Base-by-base conservation (phyloP, 2,113 vertebrate species). In the Eptesicus fuscus region DNA sequence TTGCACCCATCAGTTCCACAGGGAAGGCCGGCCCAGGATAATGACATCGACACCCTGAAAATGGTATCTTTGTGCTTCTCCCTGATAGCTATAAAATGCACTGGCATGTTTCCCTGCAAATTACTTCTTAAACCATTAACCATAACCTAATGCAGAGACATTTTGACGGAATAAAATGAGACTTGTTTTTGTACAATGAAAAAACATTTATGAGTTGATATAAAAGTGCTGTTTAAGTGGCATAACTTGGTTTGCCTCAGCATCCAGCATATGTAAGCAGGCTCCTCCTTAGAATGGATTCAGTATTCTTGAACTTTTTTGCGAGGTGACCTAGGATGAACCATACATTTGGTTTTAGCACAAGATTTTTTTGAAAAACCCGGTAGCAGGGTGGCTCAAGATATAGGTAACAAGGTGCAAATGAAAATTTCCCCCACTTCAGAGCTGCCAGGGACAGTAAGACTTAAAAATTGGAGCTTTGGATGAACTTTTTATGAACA, bases 31-130 rank as follows among this genome's bases (percentile, higher is more conserved):
- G 37, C 28, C 3, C 18, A 4, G 85, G 35, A 40, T 59, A 78
- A 88, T 80, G 53, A 83, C 61, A 88, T 11, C 0, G 5, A 23
- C 35, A 61, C 1, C 95, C n/a, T 10, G 47, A 18, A 91, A 95
- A 88, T 30, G 16, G 89, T 61, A 13, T 73, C 86, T 80, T 59
- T 10, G 28, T 77, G 87, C 67, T 80, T 28, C 30, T 94, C 78
- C 89, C 79, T 90, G 73, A 80, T 63, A 47, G 78, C 89, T 88
- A 30, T 95, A 92, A 96, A 97, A 97, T 90, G 84, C 85, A 3
- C 84, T 69, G 92, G 69, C 12, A 35, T 83, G 92, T 97, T 97
- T 96, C 88, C n/a, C 17, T 96, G 96, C 93, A 86, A 94, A 96
- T 90, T 44, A 71, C 49, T 91, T 83, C 40, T 65, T 35, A 83